Base-by-base conservation (phyloP, 2,888 invertebrate species). In the Troides aeacus region DNA sequence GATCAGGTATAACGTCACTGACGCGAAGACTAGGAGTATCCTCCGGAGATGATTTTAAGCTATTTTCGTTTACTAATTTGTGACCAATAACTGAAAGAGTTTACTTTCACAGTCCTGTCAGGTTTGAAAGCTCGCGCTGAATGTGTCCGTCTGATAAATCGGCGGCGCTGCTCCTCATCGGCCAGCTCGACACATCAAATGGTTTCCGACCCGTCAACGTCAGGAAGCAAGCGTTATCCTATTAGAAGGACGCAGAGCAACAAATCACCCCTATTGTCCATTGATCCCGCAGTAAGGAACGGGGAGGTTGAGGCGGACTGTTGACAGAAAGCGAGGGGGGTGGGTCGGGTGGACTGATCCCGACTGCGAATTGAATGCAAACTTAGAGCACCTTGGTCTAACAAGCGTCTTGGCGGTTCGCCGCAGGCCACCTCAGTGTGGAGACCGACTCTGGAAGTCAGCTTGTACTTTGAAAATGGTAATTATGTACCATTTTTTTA, bases 381-480 rank as follows among this genome's bases (percentile, higher is more conserved):
- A 88, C 88, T 84, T 81, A 74, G 82, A 81, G 81, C 73, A 70
- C 64, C 74, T 68, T 69, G 57, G 59, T 70, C 71, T 89, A 89
- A 89, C 88, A 88, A 89, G 88, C 88, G 81, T 83, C 86, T 86
- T 85, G 77, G 78, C 77, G 73, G 74, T 75, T 72, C 63, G 72
- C 63, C 61, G 23, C 53, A 60, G 15, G 62, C 17, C 21, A 23
- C 7, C 18, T 60, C 64, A 61, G 12, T 71, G 23, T 76, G 80
- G 85, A 87, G 71, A 72, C 12, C 15, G 74, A 76, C 71, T 72
- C 74, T 67, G 62, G 39, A 36, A 5, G 5, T 36, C 60, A n/a
- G 18, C 39, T 21, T 21, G 1, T 21, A n/a, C 18, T n/a, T 60
- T 36, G 8, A 39, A 39, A 39, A 39, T 10, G 39, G 0, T 39